Evolutionary conservation across 1,140 invertebrate genomes (phyloP).

Genomic region (Drosophila jambulina): DNA sequence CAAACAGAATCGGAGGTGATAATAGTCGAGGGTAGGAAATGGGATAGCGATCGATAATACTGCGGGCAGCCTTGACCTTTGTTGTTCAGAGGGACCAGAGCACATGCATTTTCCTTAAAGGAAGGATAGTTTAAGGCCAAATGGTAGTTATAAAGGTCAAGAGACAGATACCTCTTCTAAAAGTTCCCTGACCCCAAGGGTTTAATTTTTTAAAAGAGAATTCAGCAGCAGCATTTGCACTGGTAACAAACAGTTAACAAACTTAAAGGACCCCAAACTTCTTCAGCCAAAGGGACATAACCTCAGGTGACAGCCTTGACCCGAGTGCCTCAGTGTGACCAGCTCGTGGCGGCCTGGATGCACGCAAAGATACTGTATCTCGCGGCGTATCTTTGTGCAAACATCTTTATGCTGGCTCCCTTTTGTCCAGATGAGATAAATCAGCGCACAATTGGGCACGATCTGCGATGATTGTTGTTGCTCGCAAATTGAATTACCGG

Average conservation of each 20-base stretch:
- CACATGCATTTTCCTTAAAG: too few species aligned
- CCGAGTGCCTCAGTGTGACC: neutral
- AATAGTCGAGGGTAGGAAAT: neutral
- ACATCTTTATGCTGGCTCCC: conserved; percentile 6
- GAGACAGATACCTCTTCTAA: too few species aligned
- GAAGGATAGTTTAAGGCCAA: too few species aligned
- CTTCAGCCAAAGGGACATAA: neutral
- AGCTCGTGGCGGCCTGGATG: neutral
- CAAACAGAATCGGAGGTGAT: neutral
- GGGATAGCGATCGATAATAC: neutral
- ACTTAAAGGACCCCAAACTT: too few species aligned
- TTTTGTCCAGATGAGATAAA: conserved; percentile 36
- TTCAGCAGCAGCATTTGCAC: too few species aligned
- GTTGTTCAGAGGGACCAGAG: neutral
- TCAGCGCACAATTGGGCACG: conserved; percentile 61
- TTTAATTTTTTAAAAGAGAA: too few species aligned
- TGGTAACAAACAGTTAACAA: too few species aligned
- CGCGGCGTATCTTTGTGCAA: neutral
- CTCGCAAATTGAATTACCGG: conserved; percentile 69
- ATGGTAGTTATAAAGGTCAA: too few species aligned
- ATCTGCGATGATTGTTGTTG: conserved; percentile 36
- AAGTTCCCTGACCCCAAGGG: too few species aligned
- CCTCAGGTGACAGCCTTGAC: neutral
- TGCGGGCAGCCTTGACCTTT: neutral
- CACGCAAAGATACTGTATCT: conserved; percentile 1